Conservation (phyloP, 2,113 vertebrate species). For the Trogon melanurus region DNA sequence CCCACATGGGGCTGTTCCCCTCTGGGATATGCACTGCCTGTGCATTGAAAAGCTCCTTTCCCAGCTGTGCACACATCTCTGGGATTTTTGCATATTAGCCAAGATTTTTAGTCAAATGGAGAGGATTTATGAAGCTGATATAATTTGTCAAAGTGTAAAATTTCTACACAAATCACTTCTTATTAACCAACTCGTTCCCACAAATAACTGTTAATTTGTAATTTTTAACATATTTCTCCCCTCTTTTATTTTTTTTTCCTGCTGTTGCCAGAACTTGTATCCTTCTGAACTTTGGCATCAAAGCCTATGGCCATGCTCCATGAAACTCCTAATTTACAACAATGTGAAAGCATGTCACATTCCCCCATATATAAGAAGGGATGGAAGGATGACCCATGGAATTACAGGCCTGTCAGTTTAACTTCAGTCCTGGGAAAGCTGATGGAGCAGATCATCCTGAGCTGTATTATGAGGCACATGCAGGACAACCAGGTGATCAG, state of each 20-base stretch:
- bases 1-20: rapidly evolving
- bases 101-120: background rate
- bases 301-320: background rate
- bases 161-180: background rate
- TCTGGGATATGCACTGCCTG: background rate
- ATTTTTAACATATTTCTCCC: background rate
- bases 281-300: background rate
- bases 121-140: background rate
- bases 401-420: no score
- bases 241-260: background rate
- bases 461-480: no score
- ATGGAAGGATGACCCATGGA: no score
- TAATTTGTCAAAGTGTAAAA: background rate
- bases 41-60: background rate
- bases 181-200: background rate
- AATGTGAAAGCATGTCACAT: background rate
- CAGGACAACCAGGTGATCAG: no score
- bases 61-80: background rate
- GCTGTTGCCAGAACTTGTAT: background rate
- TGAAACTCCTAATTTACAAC: background rate
- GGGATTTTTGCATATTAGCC: background rate
- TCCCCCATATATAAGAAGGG: no score
- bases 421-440: no score
- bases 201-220: background rate
- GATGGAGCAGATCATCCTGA: no score